These are phyloP conservation scores for Lemur catta DNA, from an alignment of 2,797 vertebrate genomes.

Conservation along the genomic window DNA sequence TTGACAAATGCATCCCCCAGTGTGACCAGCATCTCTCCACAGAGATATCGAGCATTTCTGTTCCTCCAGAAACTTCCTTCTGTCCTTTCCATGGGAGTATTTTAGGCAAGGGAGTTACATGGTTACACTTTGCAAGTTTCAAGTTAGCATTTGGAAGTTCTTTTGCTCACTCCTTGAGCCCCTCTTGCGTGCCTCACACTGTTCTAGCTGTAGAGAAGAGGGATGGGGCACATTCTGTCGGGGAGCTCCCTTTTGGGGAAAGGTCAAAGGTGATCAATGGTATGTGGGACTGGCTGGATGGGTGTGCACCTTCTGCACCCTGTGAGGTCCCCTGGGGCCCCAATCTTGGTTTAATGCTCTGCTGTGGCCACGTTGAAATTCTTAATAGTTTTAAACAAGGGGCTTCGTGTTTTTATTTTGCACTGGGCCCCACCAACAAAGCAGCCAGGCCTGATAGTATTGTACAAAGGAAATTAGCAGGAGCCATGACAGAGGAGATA, in stretches of 20 bases:
- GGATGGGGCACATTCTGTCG: neutral
- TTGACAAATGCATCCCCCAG: neutral
- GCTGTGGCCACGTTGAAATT: neutral
- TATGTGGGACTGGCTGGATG: neutral
- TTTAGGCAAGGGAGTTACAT: neutral
- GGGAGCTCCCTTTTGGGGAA: neutral
- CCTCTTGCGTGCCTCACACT: neutral
- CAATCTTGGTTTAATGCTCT: neutral
- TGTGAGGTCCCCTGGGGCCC: too few relatives aligned
- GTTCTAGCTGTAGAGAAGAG: neutral
- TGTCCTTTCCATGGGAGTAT: neutral
- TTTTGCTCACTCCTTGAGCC: neutral
- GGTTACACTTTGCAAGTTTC: neutral
- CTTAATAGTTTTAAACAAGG: neutral
- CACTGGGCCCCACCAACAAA: neutral
- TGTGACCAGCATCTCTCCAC: neutral
- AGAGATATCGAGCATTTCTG: neutral
- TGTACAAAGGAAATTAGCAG: neutral
- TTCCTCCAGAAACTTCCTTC: neutral
- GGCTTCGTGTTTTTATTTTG: neutral
- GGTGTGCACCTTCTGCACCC: fast-evolving
- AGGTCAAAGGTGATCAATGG: neutral
- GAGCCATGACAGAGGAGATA: neutral
- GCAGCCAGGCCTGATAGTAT: neutral
- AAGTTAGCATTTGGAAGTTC: neutral